Evolutionary conservation across 1,140 invertebrate species (phyloP).

Genomic region (Macrobrachium rosenbergii): DNA sequence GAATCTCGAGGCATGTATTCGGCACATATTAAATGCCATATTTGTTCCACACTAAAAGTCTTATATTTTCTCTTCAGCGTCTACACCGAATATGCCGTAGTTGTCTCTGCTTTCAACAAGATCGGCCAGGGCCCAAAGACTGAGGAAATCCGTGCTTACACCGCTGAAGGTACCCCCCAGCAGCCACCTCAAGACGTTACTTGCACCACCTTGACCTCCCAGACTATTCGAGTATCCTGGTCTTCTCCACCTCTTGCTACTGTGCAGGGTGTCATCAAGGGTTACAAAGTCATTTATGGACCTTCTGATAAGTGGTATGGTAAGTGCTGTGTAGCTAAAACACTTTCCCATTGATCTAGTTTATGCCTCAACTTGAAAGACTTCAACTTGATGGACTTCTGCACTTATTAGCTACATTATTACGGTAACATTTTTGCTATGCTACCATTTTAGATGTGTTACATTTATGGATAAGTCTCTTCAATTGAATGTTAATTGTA

Average conservation of each 20-base stretch:
- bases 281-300: constrained; percentile 96
- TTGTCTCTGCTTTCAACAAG: constrained; percentile 96
- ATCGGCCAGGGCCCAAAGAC: constrained; percentile 92
- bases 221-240: constrained; percentile 94
- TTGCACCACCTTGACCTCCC: constrained; percentile 91
- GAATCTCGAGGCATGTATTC: no score
- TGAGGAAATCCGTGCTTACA: constrained; percentile 89
- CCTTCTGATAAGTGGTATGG: constrained; percentile 92
- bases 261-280: constrained; percentile 95
- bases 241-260: constrained; percentile 88
- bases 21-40: no score
- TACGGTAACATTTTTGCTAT: no score
- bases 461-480: no score
- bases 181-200: constrained; percentile 92
- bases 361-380: background rate
- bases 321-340: constrained; percentile 74
- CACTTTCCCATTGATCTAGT: constrained; percentile 67
- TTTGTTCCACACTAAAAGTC: no score
- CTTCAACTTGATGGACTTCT: no score
- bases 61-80: constrained; percentile 74
- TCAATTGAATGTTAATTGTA: no score
- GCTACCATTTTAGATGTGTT: no score
- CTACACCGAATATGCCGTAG: constrained; percentile 94
- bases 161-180: constrained; percentile 92
- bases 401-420: background rate